Conservation (phyloP, 1,140 invertebrate species). For the Lordiphosa stackelbergi region DNA sequence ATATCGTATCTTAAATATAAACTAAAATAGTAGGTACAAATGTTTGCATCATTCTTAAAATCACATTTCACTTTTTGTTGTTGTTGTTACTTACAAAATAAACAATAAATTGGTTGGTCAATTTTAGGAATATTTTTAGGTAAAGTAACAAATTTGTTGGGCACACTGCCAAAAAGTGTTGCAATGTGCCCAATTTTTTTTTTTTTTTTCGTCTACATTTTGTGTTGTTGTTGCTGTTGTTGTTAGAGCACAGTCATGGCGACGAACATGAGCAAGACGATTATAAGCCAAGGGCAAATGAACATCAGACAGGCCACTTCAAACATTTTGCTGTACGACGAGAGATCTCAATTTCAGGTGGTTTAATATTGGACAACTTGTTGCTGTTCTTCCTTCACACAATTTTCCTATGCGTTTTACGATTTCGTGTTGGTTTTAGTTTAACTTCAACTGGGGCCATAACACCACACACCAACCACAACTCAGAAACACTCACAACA, state of each 20-base stretch:
- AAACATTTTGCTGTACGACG: slow-evolving; percentile 47
- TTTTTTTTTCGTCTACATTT: slow-evolving; percentile 19
- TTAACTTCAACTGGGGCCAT: slow-evolving; percentile 34
- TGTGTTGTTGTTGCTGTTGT: slow-evolving; percentile 24
- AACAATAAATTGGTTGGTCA: slow-evolving; percentile 22
- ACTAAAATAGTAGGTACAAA: slow-evolving; percentile 36
- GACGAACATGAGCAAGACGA: slow-evolving; percentile 71
- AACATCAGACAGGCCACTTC: slow-evolving; percentile 75
- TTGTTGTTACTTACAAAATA: slow-evolving; percentile 13
- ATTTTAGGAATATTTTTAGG: slow-evolving; percentile 40
- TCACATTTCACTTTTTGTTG: slow-evolving; percentile 43
- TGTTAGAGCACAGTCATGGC: slow-evolving; percentile 69
- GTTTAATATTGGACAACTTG: neutral
- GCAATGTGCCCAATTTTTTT: slow-evolving; percentile 58
- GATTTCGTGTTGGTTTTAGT: slow-evolving; percentile 4
- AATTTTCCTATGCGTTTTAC: slow-evolving; percentile 12
- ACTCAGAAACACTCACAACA: slow-evolving; percentile 34
- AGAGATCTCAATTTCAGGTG: slow-evolving; percentile 4
- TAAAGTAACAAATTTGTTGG: slow-evolving; percentile 16
- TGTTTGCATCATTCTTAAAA: slow-evolving; percentile 46
- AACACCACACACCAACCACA: slow-evolving; percentile 27
- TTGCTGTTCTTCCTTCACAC: slow-evolving; percentile 16
- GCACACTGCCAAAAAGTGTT: slow-evolving; percentile 55
- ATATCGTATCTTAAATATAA: slow-evolving; percentile 14
- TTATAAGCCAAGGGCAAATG: slow-evolving; percentile 71